phyloP scores from a whole-genome alignment of 64 coral and sea anemone genomes.

The Exaiptasia diaphana region DNA sequence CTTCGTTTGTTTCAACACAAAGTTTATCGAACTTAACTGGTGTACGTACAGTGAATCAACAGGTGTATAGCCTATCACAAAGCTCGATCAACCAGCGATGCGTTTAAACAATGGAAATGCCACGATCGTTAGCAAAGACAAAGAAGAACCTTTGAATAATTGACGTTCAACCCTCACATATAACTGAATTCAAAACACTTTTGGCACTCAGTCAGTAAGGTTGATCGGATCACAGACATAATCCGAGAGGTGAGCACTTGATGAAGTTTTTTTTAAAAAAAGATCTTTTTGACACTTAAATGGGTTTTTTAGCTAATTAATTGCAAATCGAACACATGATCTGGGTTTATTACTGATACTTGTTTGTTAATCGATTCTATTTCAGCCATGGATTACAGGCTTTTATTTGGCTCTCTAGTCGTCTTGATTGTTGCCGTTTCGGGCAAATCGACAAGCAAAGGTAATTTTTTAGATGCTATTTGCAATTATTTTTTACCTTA shows the following conservation, averaged over 20 bases:
- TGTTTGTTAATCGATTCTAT: slow-evolving; percentile 29
- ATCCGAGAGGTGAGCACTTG: slow-evolving; percentile 27
- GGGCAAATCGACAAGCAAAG: slow-evolving; percentile 74
- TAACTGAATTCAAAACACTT: slow-evolving; percentile 52
- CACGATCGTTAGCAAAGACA: slow-evolving; percentile 53
- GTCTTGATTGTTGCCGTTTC: slow-evolving; percentile 63
- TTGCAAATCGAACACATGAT: no score
- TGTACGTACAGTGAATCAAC: not conserved
- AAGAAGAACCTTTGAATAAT: slow-evolving; percentile 43
- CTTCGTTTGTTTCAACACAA: slow-evolving; percentile 4
- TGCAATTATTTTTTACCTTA: no score
- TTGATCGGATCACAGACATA: slow-evolving; percentile 4
- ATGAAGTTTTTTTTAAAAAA: not conserved
- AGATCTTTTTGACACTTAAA: not conserved
- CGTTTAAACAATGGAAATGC: slow-evolving; percentile 72
- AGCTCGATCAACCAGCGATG: slow-evolving; percentile 25
- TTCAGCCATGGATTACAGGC: slow-evolving; percentile 79
- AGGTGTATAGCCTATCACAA: not conserved
- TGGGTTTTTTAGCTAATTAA: no score
- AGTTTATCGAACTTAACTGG: not conserved
- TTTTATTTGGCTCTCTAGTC: slow-evolving; percentile 76
- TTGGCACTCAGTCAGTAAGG: slow-evolving; percentile 15
- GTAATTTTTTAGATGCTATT: no score
- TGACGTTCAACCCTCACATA: slow-evolving; percentile 22
- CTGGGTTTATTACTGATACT: not conserved